Evolutionary conservation across 2,797 vertebrate genomes (phyloP), one percentile per base, ranked within the genome.

Genomic region (Anabacerthia variegaticeps): DNA sequence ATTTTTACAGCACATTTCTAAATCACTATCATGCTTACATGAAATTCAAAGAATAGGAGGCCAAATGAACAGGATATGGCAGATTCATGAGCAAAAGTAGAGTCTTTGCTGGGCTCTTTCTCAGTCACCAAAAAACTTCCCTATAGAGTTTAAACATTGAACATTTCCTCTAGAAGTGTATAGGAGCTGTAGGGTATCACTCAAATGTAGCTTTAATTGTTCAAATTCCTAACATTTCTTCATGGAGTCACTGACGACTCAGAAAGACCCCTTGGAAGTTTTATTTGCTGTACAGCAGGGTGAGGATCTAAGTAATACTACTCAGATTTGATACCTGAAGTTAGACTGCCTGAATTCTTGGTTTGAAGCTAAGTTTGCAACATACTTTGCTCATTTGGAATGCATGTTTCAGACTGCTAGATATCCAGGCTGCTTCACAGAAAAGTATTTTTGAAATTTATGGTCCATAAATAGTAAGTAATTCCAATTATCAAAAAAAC

Each of bases 1-100:
- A 18, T 69, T 87, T 79, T 85, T 87, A 44, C 17, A 87, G 15
- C 12, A 24, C 22, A 28, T 48, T 91, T 76, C n/a, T 83, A 67
- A 62, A 69, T 58, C 26, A 10, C 12, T 43, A 2, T 24, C 0
- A 0, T 26, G 7, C 15, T 58, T 5, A 30, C 5, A 59, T 23
- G 28, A 78, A 8, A 12, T 63, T 89, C 34, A 51, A 51, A 41
- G 28, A 71, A 65, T 7, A 62, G 30, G 14, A 58, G 24, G 23
- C 12, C 23, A 83, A 49, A 63, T 41, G 7, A 71, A 37, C 6
- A 56, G 21, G 5, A 3, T 48, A 65, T 19, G 27, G 27, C 18
- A 74, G 36, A 61, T 32, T 20, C 21, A 65, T 6, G 12, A 85
- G 43, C 27, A 85, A 23, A 88, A 44, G 7, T 8, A 58, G 12